Conservation (phyloP, 1,140 invertebrate genomes). For the Watersipora subatra region DNA sequence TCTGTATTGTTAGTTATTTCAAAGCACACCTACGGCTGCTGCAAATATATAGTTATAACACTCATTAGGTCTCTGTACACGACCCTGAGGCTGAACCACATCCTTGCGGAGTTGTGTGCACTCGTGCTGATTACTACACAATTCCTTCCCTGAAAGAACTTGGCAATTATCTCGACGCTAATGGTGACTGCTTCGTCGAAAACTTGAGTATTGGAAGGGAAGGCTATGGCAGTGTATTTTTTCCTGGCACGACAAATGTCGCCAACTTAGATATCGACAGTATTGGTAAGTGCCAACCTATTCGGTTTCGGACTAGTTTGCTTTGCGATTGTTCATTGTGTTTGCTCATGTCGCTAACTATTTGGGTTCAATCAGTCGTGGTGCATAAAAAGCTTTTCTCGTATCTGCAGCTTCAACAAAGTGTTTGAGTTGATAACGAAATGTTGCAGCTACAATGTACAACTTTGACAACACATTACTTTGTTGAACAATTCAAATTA, state of each 20-base stretch:
- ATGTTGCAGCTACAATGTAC: too few relatives aligned
- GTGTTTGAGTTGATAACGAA: too few relatives aligned
- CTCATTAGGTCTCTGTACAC: too few relatives aligned
- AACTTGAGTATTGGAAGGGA: constrained; percentile 76
- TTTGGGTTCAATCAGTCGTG: not conserved
- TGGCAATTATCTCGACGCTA: constrained; percentile 46
- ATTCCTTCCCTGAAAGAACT: constrained; percentile 66
- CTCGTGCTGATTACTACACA: constrained; percentile 67
- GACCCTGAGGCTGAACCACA: too few relatives aligned
- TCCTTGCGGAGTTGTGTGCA: constrained; percentile 40
- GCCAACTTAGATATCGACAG: constrained; percentile 75
- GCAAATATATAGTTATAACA: too few relatives aligned
- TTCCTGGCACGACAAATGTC: constrained; percentile 66
- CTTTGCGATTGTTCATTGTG: not conserved
- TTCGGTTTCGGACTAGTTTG: not conserved
- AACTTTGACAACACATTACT: too few relatives aligned
- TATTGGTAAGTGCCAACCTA: constrained; percentile 47
- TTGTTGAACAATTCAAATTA: too few relatives aligned
- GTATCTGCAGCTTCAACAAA: too few relatives aligned
- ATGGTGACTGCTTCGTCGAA: constrained; percentile 72
- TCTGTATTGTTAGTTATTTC: too few relatives aligned
- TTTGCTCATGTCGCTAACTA: not conserved
- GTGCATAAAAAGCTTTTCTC: constrained; percentile 6
- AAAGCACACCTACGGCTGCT: too few relatives aligned
- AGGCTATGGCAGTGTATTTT: constrained; percentile 84